Evolutionary conservation across 2,888 invertebrate genomes (phyloP), one percentile per base, ranked within the genome.

Genomic region (Macaria notata): DNA sequence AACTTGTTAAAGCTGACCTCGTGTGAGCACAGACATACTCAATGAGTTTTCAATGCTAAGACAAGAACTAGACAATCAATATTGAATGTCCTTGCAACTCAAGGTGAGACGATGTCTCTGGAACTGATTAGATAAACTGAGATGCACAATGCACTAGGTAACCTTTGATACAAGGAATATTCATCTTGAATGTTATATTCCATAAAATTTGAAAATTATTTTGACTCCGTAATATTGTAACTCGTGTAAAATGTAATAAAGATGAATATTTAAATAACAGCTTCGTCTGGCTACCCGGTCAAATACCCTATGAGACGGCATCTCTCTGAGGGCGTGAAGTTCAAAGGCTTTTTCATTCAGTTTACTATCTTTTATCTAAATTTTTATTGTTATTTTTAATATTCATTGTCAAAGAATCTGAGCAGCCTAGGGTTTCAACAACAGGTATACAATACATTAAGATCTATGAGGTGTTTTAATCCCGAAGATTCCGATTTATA

Each of bases 61-160:
- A 9, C 41, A 41, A 41, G 4, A 9, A 33, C 6, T n/a, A 38
- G 39, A 42, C 9, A 54, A 54, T 54, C 54, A 44, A 54, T 54
- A 58, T 43, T 6, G 38, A 4, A 46, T 41, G 54, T 59, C 50
- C 59, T 54, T 54, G 54, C 30, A 9, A n/a, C 9, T 3, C 41
- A 58, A 50, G 54, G 47, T 31, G 46, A 41, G 31, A 54, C 45
- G 44, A 38, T 47, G 19, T 39, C 33, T 46, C 36, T 36, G 33
- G 7, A 36, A 0, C 33, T 4, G 4, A 36, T 36, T 36, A 33
- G 42, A n/a, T 3, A 19, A 31, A 29, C 38, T 48, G 44, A 30
- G 38, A 54, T 59, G 50, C 51, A 51, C 46, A 43, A 54, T 43
- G 49, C 36, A 39, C 29, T 39, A 31, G 49, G 42, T 6, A 36